phyloP scores from a whole-genome alignment of 2,888 invertebrate genomes.

The Drosophila austrosaltans region DNA sequence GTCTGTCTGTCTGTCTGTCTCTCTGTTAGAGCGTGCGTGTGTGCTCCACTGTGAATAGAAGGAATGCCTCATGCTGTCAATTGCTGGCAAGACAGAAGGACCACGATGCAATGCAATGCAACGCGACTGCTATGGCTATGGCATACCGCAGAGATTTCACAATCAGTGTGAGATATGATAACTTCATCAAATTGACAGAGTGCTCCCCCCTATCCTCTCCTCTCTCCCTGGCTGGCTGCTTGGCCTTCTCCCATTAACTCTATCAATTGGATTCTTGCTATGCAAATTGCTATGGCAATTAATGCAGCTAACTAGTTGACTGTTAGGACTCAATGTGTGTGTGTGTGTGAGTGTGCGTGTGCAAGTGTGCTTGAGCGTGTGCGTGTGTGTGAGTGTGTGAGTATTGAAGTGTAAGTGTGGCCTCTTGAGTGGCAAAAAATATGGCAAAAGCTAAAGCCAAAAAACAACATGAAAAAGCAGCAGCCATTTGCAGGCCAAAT shows the following conservation, averaged over 20 bases:
- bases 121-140: constrained; percentile 20
- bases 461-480: constrained; percentile 40
- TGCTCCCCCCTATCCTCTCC: neutral
- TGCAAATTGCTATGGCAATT: constrained; percentile 53
- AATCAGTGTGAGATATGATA: constrained; percentile 3
- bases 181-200: constrained; percentile 58
- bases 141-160: constrained; percentile 24
- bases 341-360: constrained; percentile 11
- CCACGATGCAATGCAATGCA: constrained; percentile 6
- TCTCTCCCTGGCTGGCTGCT: no score
- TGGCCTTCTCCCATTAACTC: neutral
- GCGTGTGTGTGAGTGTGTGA: constrained; percentile 33
- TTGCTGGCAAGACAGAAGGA: constrained; percentile 7
- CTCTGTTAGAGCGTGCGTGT: neutral
- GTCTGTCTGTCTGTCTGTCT: no score
- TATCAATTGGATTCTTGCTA: constrained; percentile 39
- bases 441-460: constrained; percentile 59
- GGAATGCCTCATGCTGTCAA: constrained; percentile 28
- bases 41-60: constrained; percentile 19
- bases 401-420: constrained; percentile 34
- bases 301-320: constrained; percentile 14
- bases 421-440: constrained; percentile 52
- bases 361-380: constrained; percentile 12
- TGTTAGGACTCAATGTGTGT: constrained; percentile 8
- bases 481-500: constrained; percentile 56